Evolutionary conservation across 23 tunicate species (phyloP), one percentile per base, ranked within the genome.

Genomic region (Ciona savignyi): DNA sequence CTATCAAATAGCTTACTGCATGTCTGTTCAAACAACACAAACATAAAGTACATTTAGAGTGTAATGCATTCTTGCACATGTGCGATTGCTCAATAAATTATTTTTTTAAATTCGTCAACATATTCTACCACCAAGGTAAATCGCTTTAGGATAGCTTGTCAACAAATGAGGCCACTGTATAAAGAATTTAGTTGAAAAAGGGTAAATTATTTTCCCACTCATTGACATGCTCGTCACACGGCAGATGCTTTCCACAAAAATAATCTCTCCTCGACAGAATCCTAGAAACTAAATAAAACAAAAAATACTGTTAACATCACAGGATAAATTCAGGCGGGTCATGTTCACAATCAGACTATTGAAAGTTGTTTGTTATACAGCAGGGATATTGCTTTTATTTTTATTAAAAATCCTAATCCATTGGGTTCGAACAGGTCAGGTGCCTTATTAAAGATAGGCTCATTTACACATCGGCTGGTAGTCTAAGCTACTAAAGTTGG

Each of bases 151-250:
- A 72, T 92, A 92, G n/a, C 71, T 77, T 51, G 65, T 32, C 19
- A 71, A 69, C 26, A 92, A 66, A 24, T 92, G 83, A 22, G 93
- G 93, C 98, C 98, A 92, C 34, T 92, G 98, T 23, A 92, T 74
- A 56, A 75, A 86, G 30, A 92, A 87, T 65, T 70, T 75, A 42
- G 77, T 80, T 15, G 83, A 76, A 31, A 85, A 80, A 25, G 71
- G 83, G 34, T 92, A 92, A 25, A 92, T 83, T 0, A 92, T 63
- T 33, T 61, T 48, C 34, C 98, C 98, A 63, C 91, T 77, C 71
- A 92, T 42, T 3, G 98, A 92, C 79, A 92, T 69, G 2, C 77
- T 75, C 25, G 89, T 76, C 15, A 92, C 98, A 32, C 98, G 73
- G 60, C 98, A 92, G 23, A 85, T 61, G 30, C 92, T 84, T 76